phyloP scores from a whole-genome alignment of 2,797 vertebrate species.

The Orientallactaga sibirica region DNA sequence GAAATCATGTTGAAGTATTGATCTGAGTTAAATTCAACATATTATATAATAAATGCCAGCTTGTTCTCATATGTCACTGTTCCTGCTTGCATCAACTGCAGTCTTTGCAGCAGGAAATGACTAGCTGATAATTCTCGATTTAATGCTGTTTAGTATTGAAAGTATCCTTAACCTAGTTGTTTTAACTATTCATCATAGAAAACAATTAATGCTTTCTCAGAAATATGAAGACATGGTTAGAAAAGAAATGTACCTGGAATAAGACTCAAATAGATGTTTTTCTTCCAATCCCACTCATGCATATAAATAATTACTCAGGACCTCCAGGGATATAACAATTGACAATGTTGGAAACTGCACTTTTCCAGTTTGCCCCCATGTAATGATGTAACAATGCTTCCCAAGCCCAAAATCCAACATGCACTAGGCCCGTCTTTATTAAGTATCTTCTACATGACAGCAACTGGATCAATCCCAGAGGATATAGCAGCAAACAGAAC shows the following conservation, averaged over 20 bases:
- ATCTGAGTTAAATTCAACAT: too few relatives aligned
- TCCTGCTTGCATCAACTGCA: constrained; percentile 7
- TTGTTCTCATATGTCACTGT: neutral
- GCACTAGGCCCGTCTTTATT: neutral
- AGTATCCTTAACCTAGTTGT: neutral
- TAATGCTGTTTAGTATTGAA: neutral
- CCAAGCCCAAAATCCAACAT: neutral
- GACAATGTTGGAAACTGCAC: neutral
- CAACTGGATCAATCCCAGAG: neutral
- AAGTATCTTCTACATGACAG: neutral
- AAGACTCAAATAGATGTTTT: neutral
- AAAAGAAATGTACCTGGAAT: neutral
- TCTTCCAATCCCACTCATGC: neutral
- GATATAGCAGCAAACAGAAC: neutral
- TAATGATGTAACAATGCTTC: neutral
- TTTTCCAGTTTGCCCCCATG: neutral
- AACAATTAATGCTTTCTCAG: neutral
- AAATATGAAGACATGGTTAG: neutral
- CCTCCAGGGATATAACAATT: neutral
- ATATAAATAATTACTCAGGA: neutral
- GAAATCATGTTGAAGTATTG: too few relatives aligned
- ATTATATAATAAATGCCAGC: constrained; percentile 22
- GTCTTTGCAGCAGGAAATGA: constrained; percentile 3
- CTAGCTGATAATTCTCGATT: neutral
- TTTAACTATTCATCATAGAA: neutral